phyloP scores from a whole-genome alignment of 2,113 vertebrate genomes.

The Centropristis striata region DNA sequence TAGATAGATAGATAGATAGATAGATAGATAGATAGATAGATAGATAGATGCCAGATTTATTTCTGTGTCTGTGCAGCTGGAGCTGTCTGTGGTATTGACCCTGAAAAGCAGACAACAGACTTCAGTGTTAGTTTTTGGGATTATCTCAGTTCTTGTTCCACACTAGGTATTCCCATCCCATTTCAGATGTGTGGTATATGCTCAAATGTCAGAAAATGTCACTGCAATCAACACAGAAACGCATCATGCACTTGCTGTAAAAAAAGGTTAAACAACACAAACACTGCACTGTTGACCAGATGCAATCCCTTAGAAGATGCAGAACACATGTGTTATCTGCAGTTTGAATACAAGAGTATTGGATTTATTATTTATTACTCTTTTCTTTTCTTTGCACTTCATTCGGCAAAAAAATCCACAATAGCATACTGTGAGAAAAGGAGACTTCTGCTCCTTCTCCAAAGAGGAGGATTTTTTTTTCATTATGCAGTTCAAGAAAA shows the following conservation, averaged over 20 bases:
- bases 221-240: constrained; percentile 48
- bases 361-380: background rate
- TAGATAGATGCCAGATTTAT: no score
- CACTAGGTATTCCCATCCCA: constrained; percentile 38
- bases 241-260: constrained; percentile 1
- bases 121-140: constrained; percentile 74
- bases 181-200: constrained; percentile 64
- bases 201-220: constrained; percentile 78
- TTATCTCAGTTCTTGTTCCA: constrained; percentile 55
- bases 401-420: no score
- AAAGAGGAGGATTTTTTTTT: no score
- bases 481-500: no score
- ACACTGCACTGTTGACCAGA: constrained; percentile 25
- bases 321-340: constrained; percentile 18
- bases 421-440: no score
- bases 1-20: no score
- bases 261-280: constrained; percentile 64
- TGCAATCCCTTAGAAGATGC: constrained; percentile 15
- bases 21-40: no score
- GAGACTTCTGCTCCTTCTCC: no score
- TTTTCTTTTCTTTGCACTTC: no score
- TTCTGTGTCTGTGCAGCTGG: constrained; percentile 37
- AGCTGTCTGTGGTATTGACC: constrained; percentile 67
- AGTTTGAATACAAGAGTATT: background rate
- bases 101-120: constrained; percentile 67